These are phyloP conservation scores for Patiria miniata DNA, from an alignment of 35 echinoderm and acorn worm species.

Conservation along the genomic window DNA sequence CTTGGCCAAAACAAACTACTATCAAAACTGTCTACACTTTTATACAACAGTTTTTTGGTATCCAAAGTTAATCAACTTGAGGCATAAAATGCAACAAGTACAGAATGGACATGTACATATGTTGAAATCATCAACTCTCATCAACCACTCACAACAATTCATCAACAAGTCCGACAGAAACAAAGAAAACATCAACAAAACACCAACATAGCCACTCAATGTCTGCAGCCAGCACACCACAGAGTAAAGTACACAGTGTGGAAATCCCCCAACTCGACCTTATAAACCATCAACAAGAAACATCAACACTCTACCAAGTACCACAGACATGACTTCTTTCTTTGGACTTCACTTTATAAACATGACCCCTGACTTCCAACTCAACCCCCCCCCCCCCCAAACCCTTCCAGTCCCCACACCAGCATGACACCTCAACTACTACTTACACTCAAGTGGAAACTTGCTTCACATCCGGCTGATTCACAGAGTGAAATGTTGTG, in stretches of 20 bases:
- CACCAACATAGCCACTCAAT: neutral
- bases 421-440: too few relatives aligned
- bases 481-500: neutral
- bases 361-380: neutral
- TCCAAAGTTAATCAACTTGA: too few relatives aligned
- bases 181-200: neutral
- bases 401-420: neutral
- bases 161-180: neutral
- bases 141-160: neutral
- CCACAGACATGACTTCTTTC: conserved; percentile 2
- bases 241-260: neutral
- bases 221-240: neutral
- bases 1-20: too few relatives aligned
- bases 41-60: too few relatives aligned
- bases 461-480: neutral
- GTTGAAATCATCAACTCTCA: neutral
- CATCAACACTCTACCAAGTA: conserved; percentile 13
- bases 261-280: neutral
- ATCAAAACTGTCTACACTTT: too few relatives aligned
- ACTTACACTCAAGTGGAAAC: too few relatives aligned
- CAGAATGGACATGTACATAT: too few relatives aligned
- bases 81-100: too few relatives aligned
- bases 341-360: conserved; percentile 18
- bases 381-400: neutral
- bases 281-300: conserved; percentile 6